These are phyloP conservation scores for Terrapene triunguis DNA, from an alignment of 2,113 vertebrate genomes.

Conservation along the genomic window DNA sequence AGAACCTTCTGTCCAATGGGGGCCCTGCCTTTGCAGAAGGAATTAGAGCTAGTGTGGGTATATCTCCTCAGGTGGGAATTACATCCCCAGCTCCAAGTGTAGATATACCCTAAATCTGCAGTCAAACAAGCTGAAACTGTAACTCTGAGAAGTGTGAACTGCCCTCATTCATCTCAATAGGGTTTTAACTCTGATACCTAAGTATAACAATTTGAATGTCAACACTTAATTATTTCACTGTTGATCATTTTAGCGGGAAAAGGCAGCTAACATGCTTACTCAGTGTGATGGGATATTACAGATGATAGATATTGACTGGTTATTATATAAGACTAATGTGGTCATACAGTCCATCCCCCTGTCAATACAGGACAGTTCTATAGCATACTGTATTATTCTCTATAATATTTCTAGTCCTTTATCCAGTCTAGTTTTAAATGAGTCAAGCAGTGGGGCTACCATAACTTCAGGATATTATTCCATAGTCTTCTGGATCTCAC, in stretches of 20 bases:
- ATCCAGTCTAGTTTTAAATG: not conserved
- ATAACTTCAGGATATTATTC: not conserved
- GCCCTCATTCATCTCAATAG: not conserved
- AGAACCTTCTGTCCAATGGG: not conserved
- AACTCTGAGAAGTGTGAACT: not conserved
- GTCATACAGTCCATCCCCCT: not conserved
- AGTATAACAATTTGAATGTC: not conserved
- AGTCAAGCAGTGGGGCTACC: not conserved
- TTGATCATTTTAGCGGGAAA: not conserved
- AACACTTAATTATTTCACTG: not conserved
- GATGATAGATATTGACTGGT: not conserved
- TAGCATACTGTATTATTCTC: accelerated
- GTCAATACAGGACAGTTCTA: not conserved
- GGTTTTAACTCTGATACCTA: not conserved
- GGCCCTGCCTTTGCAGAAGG: not conserved
- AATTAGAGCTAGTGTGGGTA: not conserved
- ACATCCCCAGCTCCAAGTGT: not conserved
- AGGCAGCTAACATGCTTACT: not conserved
- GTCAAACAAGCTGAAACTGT: not conserved
- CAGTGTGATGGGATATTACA: not conserved
- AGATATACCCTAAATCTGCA: not conserved
- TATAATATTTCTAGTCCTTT: accelerated
- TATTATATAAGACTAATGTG: not conserved
- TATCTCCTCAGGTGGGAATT: not conserved
- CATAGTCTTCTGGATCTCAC: not conserved